These are phyloP conservation scores for Pocota personata DNA, from an alignment of 2,888 invertebrate species.

Conservation along the genomic window DNA sequence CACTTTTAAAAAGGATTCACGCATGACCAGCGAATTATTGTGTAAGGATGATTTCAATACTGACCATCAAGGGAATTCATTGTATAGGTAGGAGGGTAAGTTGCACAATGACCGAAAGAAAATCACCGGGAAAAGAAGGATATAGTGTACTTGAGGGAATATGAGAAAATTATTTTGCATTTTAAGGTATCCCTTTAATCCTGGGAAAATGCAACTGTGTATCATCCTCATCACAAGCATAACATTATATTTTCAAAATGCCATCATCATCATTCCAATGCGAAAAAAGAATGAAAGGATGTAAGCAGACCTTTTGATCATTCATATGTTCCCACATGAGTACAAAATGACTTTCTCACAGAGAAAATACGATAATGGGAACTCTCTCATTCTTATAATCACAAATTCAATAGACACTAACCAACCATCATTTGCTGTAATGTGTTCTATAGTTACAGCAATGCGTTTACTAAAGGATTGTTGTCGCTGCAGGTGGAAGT, in stretches of 20 bases:
- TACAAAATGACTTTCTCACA: constrained; percentile 56
- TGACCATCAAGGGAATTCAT: constrained; percentile 38
- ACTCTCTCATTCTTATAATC: constrained; percentile 16
- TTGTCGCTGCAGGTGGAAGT: constrained; percentile 56
- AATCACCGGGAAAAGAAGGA: not conserved
- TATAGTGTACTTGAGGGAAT: constrained; percentile 15
- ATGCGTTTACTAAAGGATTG: constrained; percentile 52
- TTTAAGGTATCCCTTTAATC: constrained; percentile 16
- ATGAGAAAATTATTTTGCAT: constrained; percentile 52
- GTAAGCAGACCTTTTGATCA: constrained; percentile 27
- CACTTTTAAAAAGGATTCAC: constrained; percentile 54
- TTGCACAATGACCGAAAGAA: constrained; percentile 37
- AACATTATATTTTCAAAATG: constrained; percentile 57
- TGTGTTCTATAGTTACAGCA: constrained; percentile 32
- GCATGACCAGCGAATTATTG: constrained; percentile 54
- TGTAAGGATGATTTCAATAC: constrained; percentile 30
- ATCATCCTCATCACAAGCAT: not conserved
- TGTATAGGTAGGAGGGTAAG: constrained; percentile 21
- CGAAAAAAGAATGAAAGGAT: constrained; percentile 9
- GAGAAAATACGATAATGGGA: not conserved
- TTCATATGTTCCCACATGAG: constrained; percentile 41
- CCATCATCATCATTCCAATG: constrained; percentile 34
- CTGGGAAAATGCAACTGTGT: constrained; percentile 50
- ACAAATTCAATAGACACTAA: constrained; percentile 37
- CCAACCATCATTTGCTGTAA: constrained; percentile 19